These are phyloP conservation scores for Benthosema pterotum DNA, from an alignment of 2,797 vertebrate species.

Conservation along the genomic window DNA sequence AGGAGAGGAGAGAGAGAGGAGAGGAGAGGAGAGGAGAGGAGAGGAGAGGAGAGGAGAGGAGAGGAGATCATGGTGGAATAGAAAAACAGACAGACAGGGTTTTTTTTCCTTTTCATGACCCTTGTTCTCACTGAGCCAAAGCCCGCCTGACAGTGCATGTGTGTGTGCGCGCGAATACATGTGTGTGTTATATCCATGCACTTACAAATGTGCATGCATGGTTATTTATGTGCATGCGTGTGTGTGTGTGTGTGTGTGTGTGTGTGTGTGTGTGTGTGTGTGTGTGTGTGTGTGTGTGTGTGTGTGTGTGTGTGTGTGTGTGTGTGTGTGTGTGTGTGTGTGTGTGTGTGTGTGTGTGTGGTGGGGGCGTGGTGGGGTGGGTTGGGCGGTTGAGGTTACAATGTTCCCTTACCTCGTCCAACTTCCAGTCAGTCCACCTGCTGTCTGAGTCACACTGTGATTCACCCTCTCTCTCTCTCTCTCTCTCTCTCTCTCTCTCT, in stretches of 20 bases:
- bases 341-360: slow-evolving; percentile 20
- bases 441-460: slow-evolving; percentile 73
- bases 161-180: not conserved
- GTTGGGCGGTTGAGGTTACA: slow-evolving; percentile 56
- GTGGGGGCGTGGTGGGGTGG: too few relatives aligned
- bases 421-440: slow-evolving; percentile 66
- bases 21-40: slow-evolving; percentile 20
- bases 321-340: slow-evolving; percentile 24
- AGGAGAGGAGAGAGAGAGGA: not conserved
- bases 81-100: slow-evolving; percentile 34
- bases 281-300: slow-evolving; percentile 6
- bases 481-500: slow-evolving; percentile 31
- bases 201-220: too few relatives aligned
- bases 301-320: slow-evolving; percentile 24
- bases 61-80: slow-evolving; percentile 2
- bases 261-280: slow-evolving; percentile 18
- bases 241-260: slow-evolving; percentile 13
- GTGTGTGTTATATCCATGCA: too few relatives aligned
- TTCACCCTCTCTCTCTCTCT: slow-evolving; percentile 56
- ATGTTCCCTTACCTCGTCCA: slow-evolving; percentile 59
- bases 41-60: slow-evolving; percentile 13
- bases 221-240: slow-evolving; percentile 5
- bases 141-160: slow-evolving; percentile 30
- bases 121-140: slow-evolving; percentile 38
- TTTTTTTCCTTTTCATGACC: slow-evolving; percentile 58